A percentile compares a stretch with the other conserved stretches of the same genome.
Evolutionary conservation across 2,888 invertebrate species (phyloP).

Genomic region (Encarsia formosa): DNA sequence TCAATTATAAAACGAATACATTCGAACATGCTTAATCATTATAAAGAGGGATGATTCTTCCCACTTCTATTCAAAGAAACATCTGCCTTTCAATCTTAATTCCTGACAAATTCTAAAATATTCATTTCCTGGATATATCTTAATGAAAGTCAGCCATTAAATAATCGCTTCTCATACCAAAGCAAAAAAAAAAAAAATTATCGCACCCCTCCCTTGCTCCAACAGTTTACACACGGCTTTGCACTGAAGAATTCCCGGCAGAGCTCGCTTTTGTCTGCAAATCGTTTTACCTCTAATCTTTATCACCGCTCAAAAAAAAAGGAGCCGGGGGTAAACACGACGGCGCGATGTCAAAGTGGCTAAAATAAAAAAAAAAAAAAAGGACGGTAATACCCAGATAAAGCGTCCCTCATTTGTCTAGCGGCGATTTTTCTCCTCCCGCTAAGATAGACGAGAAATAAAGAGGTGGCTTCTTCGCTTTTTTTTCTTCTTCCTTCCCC

Average conservation of each 20-base stretch:
- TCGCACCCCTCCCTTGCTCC: not conserved
- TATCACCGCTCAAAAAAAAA: constrained; percentile 3
- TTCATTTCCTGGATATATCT: too few species aligned
- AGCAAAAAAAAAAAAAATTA: not conserved
- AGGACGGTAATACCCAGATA: constrained; percentile 44
- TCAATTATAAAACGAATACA: too few species aligned
- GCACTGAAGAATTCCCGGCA: constrained; percentile 34
- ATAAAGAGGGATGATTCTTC: too few species aligned
- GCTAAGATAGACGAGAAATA: constrained; percentile 21
- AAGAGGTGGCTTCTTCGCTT: too few species aligned
- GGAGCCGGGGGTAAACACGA: too few species aligned
- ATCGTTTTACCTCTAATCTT: constrained; percentile 48
- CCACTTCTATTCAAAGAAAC: too few species aligned
- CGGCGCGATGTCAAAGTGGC: constrained; percentile 43
- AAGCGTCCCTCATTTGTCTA: constrained; percentile 51
- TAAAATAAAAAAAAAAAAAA: too few species aligned
- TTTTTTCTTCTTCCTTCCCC: constrained; percentile 39
- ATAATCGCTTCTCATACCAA: not conserved
- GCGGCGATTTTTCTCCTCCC: constrained; percentile 44
- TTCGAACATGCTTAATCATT: too few species aligned
- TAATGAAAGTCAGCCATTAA: not conserved
- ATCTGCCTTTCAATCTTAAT: too few species aligned
- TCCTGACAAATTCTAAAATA: too few species aligned
- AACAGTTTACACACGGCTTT: constrained; percentile 13
- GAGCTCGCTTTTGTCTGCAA: constrained; percentile 38